phyloP scores from a whole-genome alignment of 2,113 vertebrate genomes.

The Strix aluco region DNA sequence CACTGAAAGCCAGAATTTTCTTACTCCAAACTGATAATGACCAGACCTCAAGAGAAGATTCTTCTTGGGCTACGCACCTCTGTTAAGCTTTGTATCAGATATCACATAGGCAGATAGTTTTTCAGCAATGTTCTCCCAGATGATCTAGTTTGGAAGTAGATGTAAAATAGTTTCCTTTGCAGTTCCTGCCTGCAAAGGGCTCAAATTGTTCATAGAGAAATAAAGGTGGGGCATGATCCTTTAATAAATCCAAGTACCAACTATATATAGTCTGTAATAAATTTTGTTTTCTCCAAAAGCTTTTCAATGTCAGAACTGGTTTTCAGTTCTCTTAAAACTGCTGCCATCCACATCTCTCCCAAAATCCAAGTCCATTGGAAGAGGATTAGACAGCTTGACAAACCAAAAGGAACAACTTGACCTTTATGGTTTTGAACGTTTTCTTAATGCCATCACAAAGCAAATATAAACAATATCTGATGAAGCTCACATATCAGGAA shows the following conservation, averaged over 20 bases:
- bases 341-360: not conserved
- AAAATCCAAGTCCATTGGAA: not conserved
- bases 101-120: not conserved
- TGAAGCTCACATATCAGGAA: not conserved
- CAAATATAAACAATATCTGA: slow-evolving; percentile 14
- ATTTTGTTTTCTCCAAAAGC: not conserved
- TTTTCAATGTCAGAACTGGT: not conserved
- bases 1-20: not conserved
- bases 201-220: not conserved
- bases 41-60: not conserved
- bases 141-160: not conserved
- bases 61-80: not conserved
- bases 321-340: not conserved
- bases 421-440: slow-evolving; percentile 14
- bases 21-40: not conserved
- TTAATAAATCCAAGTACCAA: not conserved
- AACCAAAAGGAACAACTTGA: slow-evolving; percentile 14
- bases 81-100: not conserved
- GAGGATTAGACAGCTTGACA: not conserved
- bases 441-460: not conserved
- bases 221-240: not conserved
- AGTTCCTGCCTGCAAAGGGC: not conserved
- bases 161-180: not conserved
- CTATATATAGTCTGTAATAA: not conserved
- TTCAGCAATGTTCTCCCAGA: not conserved